Evolutionary conservation across 2,113 vertebrate species (phyloP), one percentile per base, ranked within the genome.

Genomic region (Microtus richardsoni): DNA sequence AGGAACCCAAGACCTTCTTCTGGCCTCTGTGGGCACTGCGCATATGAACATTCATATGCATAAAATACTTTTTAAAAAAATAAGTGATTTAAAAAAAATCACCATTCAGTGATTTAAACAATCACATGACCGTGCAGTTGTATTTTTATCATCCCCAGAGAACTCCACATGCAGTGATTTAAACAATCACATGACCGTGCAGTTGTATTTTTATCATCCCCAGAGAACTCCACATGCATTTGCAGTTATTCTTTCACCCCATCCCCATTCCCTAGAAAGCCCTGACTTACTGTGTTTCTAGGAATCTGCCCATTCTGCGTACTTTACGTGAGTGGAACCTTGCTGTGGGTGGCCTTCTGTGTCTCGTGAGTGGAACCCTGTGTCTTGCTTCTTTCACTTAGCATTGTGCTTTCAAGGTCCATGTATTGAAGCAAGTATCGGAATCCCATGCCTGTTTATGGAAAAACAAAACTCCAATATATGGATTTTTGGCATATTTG

Each of bases 301-400:
- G 71, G 66, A 11, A 88, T 95, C 92, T 77, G 68, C 60, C 80
- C 91, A 4, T 95, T 93, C 71, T 88, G 78, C 44, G 10, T 78
- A 68, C 85, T 92, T 92, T 47, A 28, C 64, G 41, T 13, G 89
- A 71, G 80, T 66, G 49, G 90, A 80, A 80, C 66, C n/a, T 21
- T 86, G 17, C 6, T 47, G 47, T 47, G 47, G 47, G 47, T 47
- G 8, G 44, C 41, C 64, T 96, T 84, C 44, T 84, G 77, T 49
- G 70, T 88, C 52, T 97, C 47, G 47, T 13, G 89, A 71, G 80
- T 66, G 44, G 90, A 80, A 80, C 44, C 44, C 49, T 49, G 49
- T 49, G 49, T 49, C 52, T 97, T 36, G 5, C 64, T 93, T 79
- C 89, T 94, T 87, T 83, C 41, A 71, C 36, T 89, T 83, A 60